These are phyloP conservation scores for Criorhina ranunculi DNA, from an alignment of 2,888 invertebrate genomes.

Conservation along the genomic window DNA sequence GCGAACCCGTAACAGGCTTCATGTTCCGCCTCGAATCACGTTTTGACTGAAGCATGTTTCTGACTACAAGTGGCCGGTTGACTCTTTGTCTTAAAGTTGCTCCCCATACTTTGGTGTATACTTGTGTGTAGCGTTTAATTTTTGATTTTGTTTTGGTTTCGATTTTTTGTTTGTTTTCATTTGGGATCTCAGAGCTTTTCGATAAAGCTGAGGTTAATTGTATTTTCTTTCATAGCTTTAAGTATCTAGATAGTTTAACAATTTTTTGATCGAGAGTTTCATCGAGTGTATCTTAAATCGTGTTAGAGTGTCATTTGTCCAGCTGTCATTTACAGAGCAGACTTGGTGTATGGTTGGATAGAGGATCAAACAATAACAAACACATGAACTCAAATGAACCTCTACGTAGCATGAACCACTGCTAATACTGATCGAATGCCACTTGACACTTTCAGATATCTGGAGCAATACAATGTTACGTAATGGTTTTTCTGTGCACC, in stretches of 20 bases:
- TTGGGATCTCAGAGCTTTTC: conserved; percentile 27
- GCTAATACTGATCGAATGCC: too few relatives aligned
- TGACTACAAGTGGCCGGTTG: conserved; percentile 48
- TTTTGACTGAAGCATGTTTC: conserved; percentile 56
- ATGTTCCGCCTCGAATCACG: conserved; percentile 58
- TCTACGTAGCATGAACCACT: too few relatives aligned
- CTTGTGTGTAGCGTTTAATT: conserved; percentile 32
- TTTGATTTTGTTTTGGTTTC: conserved; percentile 46
- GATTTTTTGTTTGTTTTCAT: conserved; percentile 24
- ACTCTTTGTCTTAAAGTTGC: conserved; percentile 54
- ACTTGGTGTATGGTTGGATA: too few relatives aligned
- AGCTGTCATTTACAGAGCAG: too few relatives aligned
- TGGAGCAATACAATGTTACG: too few relatives aligned
- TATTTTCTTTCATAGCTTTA: neutral
- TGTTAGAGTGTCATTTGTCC: too few relatives aligned
- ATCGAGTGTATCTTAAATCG: neutral
- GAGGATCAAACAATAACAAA: too few relatives aligned
- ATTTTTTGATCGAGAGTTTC: neutral
- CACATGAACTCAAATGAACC: too few relatives aligned
- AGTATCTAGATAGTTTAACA: neutral
- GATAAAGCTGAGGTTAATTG: conserved; percentile 31
- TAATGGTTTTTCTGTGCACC: too few relatives aligned
- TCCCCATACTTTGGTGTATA: conserved; percentile 30
- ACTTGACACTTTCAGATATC: too few relatives aligned
- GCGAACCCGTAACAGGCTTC: conserved; percentile 26